Percentiles rank a stretch among this genome's conserved stretches.
These are phyloP conservation scores for Anthopleura sola DNA, from an alignment of 64 coral and sea anemone species.

Conservation along the genomic window DNA sequence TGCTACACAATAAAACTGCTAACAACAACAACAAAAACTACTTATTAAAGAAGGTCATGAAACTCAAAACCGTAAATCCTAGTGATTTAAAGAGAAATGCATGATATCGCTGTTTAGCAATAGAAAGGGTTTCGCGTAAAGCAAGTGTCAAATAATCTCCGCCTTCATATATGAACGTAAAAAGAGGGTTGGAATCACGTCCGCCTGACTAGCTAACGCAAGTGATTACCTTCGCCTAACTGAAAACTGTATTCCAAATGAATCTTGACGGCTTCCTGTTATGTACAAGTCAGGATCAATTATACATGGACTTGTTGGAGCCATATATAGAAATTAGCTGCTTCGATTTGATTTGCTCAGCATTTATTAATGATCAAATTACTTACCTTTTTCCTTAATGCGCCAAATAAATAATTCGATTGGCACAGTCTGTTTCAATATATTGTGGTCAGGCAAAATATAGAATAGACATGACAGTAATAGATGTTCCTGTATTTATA, in stretches of 20 bases:
- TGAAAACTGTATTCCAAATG: background rate
- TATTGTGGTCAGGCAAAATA: background rate
- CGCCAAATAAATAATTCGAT: background rate
- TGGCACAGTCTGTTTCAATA: background rate
- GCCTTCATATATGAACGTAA: too few relatives aligned
- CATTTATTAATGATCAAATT: background rate
- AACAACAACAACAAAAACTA: too few relatives aligned
- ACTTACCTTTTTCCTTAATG: conserved; percentile 4
- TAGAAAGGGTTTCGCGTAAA: too few relatives aligned
- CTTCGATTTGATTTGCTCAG: background rate
- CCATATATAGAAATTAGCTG: conserved; percentile 3
- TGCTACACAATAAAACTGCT: too few relatives aligned
- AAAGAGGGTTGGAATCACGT: background rate
- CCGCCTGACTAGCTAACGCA: background rate
- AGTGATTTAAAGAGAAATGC: too few relatives aligned
- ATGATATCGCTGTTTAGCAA: too few relatives aligned
- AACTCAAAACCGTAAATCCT: too few relatives aligned
- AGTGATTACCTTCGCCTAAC: background rate
- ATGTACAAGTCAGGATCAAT: background rate
- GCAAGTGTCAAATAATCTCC: too few relatives aligned
- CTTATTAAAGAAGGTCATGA: too few relatives aligned
- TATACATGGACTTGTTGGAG: background rate
- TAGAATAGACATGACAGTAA: background rate
- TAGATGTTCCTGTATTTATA: background rate
- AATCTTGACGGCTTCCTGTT: background rate